phyloP scores from a whole-genome alignment of 2,797 vertebrate genomes.

The Leontopithecus rosalia region DNA sequence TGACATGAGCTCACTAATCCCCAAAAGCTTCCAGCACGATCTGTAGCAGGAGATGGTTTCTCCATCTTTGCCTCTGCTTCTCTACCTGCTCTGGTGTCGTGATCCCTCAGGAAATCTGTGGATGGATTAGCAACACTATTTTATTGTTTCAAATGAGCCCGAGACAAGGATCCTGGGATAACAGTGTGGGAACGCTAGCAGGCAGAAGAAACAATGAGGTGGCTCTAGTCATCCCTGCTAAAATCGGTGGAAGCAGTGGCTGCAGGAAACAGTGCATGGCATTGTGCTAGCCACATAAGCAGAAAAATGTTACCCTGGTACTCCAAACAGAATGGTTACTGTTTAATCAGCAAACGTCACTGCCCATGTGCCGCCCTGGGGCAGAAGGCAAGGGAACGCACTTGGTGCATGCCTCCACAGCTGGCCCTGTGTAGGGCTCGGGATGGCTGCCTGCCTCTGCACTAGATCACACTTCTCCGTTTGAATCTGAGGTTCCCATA shows the following conservation, averaged over 20 bases:
- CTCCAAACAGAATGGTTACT: background rate
- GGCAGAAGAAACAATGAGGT: background rate
- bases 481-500: too few species aligned
- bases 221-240: background rate
- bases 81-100: background rate
- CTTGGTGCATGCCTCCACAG: background rate
- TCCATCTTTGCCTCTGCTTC: background rate
- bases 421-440: background rate
- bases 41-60: background rate
- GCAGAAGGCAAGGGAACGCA: background rate
- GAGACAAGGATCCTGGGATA: background rate
- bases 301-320: background rate
- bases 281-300: background rate
- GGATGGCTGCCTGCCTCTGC: background rate
- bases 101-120: background rate
- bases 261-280: background rate
- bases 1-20: slow-evolving; percentile 32
- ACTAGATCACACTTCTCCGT: background rate
- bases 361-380: background rate
- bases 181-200: background rate
- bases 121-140: background rate
- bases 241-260: background rate
- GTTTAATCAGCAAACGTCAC: background rate
- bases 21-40: background rate
- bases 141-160: background rate